Evolutionary conservation across 1,140 invertebrate genomes (phyloP).

Genomic region (Zaprionus camerounensis): DNA sequence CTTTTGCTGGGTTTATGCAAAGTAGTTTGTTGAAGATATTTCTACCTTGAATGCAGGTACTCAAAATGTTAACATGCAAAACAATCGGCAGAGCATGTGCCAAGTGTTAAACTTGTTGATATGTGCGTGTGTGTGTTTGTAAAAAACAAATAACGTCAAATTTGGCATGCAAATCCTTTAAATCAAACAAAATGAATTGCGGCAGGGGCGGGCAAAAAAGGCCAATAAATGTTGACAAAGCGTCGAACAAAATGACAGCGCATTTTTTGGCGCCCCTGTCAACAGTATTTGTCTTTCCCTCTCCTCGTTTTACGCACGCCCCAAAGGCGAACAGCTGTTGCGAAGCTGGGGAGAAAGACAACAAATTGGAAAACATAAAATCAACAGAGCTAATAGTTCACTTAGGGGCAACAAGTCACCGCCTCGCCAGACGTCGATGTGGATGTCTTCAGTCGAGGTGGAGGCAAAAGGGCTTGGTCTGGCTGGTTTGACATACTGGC

Average conservation of each 20-base stretch:
- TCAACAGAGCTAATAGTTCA: conserved; percentile 82
- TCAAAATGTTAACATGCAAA: conserved; percentile 61
- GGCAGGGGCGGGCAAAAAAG: conserved; percentile 38
- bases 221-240: conserved; percentile 74
- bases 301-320: not conserved
- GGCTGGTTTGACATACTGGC: conserved; percentile 68
- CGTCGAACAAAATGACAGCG: conserved; percentile 60
- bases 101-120: conserved; percentile 60
- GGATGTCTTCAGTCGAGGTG: not conserved
- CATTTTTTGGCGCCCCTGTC: conserved; percentile 48
- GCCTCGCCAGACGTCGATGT: not conserved
- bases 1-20: conserved; percentile 54
- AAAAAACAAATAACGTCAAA: conserved; percentile 76
- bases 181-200: conserved; percentile 74
- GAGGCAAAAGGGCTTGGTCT: conserved; percentile 29
- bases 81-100: conserved; percentile 47
- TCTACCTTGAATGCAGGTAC: conserved; percentile 55
- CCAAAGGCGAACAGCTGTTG: conserved; percentile 38
- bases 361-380: conserved; percentile 82
- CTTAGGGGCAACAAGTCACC: conserved; percentile 61
- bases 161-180: conserved; percentile 78
- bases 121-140: conserved; percentile 26
- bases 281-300: not conserved
- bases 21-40: conserved; percentile 52
- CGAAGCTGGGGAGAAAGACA: conserved; percentile 39